phyloP scores from a whole-genome alignment of 2,113 vertebrate species.

The Canis aureus region DNA sequence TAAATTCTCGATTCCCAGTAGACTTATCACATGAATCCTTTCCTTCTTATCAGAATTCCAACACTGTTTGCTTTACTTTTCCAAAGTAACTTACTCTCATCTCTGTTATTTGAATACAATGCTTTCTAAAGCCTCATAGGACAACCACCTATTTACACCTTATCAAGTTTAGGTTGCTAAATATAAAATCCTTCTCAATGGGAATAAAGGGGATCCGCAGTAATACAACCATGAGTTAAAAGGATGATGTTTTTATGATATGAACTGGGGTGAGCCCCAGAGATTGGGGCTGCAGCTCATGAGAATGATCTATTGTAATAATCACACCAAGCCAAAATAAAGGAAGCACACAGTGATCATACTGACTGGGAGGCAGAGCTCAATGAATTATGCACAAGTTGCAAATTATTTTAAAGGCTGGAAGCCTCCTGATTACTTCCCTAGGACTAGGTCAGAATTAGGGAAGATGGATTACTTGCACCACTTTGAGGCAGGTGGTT shows the following conservation, averaged over 20 bases:
- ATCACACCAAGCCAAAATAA: conserved; percentile 58
- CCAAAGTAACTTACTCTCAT: neutral
- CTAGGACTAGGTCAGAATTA: conserved; percentile 79
- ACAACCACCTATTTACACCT: neutral
- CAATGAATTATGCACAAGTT: conserved; percentile 54
- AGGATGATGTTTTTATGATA: conserved; percentile 21
- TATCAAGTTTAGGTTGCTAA: conserved; percentile 41
- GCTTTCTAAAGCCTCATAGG: neutral
- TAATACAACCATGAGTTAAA: conserved; percentile 27
- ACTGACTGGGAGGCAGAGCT: neutral
- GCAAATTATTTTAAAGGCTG: conserved; percentile 67
- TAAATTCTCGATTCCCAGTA: conserved; percentile 42
- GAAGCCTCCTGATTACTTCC: conserved; percentile 61
- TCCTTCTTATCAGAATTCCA: conserved; percentile 37
- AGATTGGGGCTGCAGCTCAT: neutral
- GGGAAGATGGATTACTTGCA: conserved; percentile 80
- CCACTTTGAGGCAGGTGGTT: conserved; percentile 83
- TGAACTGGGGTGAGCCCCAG: conserved; percentile 17
- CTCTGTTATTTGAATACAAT: neutral
- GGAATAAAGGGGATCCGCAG: neutral
- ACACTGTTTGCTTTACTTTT: conserved; percentile 35
- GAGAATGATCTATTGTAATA: conserved; percentile 30
- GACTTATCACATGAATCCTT: neutral
- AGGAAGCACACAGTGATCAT: neutral
- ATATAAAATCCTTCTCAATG: neutral